Conservation (phyloP, 2,797 vertebrate species). For the Nannoperca obscura region DNA sequence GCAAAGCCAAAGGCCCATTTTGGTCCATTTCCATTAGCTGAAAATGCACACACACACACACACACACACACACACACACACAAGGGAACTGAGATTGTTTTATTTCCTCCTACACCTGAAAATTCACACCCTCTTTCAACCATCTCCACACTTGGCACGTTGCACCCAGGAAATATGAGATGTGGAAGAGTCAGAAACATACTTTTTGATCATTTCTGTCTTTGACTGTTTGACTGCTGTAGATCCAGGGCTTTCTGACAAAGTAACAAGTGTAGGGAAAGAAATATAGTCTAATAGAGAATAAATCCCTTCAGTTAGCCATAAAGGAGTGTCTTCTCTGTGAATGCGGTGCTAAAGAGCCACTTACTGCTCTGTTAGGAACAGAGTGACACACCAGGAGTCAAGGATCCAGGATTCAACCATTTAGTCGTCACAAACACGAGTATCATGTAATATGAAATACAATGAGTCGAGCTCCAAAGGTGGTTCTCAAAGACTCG, state of each 20-base stretch:
- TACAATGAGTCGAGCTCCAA: neutral
- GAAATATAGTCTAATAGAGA: no score
- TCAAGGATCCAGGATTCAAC: neutral
- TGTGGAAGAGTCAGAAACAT: neutral
- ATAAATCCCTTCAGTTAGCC: no score
- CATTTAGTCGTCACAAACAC: no score
- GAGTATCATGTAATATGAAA: neutral
- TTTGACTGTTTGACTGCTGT: neutral
- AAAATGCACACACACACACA: neutral
- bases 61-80: neutral
- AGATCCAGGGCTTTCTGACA: neutral
- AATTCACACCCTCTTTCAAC: neutral
- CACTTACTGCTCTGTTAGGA: neutral
- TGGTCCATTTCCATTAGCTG: constrained; percentile 35
- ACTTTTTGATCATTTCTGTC: no score
- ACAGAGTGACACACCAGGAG: neutral
- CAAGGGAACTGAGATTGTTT: neutral
- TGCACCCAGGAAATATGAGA: neutral
- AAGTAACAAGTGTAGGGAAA: neutral
- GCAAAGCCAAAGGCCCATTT: constrained; percentile 21
- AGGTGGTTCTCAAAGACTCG: neutral
- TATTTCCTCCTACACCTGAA: constrained; percentile 4
- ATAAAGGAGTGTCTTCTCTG: constrained; percentile 4
- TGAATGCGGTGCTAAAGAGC: neutral
- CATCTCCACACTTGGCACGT: neutral